Evolutionary conservation across 1,140 invertebrate species (phyloP), one percentile per base, ranked within the genome.

Genomic region (Coboldia fuscipes): DNA sequence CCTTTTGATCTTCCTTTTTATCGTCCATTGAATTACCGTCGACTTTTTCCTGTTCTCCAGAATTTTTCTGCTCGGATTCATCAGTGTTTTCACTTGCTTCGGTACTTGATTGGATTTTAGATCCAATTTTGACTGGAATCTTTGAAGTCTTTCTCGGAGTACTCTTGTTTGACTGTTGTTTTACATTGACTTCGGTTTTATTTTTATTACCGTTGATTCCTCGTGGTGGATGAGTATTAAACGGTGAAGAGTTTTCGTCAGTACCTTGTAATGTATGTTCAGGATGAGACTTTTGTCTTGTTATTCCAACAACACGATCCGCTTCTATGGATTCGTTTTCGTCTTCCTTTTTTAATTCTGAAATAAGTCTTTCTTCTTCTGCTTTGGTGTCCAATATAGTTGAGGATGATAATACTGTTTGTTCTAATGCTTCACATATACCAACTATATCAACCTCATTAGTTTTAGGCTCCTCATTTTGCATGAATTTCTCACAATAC

Each of bases 191-290:
- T 31, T 36, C n/a, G 22, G 5, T 45, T 6, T 40, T 41, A 4
- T 42, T 28, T 20, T 27, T 33, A 24, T 37, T 29, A 12, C 36
- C 39, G 4, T 42, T 35, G 24, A 32, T 37, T 10, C 17, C 46
- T 43, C 0, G 12, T 1, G 51, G 52, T 0, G 52, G 51, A 50
- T 55, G 51, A 4, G 52, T 55, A 3, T 45, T 44, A 36, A n/a
- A n/a, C n/a, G n/a, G n/a, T n/a, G n/a, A n/a, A n/a, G n/a, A n/a
- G n/a, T n/a, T n/a, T n/a, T n/a, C n/a, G n/a, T n/a, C n/a, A n/a
- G n/a, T n/a, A n/a, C n/a, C n/a, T n/a, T n/a, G n/a, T n/a, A n/a
- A n/a, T n/a, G n/a, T n/a, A n/a, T n/a, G n/a, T n/a, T n/a, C n/a
- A n/a, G n/a, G n/a, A n/a, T n/a, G n/a, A n/a, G n/a, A n/a, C n/a